Evolutionary conservation across 2,113 vertebrate genomes (phyloP).

Genomic region (Mesocricetus auratus): DNA sequence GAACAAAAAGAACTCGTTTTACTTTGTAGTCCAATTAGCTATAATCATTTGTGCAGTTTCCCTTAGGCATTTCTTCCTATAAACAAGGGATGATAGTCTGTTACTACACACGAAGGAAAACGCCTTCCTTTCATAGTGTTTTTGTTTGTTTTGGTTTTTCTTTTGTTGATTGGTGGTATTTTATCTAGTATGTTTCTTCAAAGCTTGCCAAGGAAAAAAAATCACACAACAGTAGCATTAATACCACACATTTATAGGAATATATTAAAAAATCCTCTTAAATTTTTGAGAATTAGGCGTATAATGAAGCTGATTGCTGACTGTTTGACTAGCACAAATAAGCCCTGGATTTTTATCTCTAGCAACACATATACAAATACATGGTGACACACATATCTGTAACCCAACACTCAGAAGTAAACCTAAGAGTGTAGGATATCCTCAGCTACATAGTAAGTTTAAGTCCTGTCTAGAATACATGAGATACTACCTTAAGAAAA

Average conservation of each 20-base stretch:
- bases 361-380: neutral
- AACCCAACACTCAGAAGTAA: neutral
- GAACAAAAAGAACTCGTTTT: conserved; percentile 47
- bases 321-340: neutral
- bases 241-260: neutral
- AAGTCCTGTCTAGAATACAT: neutral
- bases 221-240: neutral
- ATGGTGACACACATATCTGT: neutral
- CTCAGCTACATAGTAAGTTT: neutral
- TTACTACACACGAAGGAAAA: conserved; percentile 6
- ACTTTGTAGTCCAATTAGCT: neutral
- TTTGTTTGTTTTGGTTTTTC: neutral
- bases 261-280: neutral
- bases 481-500: neutral
- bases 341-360: neutral
- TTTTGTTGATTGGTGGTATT: neutral
- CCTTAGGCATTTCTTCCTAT: neutral
- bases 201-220: neutral
- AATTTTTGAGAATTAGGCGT: neutral
- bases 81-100: neutral
- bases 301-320: too few species aligned
- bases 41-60: neutral
- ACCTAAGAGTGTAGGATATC: too few species aligned
- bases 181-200: neutral
- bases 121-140: neutral